These are phyloP conservation scores for Saguinus midas DNA, from an alignment of 2,113 vertebrate species.

Conservation along the genomic window DNA sequence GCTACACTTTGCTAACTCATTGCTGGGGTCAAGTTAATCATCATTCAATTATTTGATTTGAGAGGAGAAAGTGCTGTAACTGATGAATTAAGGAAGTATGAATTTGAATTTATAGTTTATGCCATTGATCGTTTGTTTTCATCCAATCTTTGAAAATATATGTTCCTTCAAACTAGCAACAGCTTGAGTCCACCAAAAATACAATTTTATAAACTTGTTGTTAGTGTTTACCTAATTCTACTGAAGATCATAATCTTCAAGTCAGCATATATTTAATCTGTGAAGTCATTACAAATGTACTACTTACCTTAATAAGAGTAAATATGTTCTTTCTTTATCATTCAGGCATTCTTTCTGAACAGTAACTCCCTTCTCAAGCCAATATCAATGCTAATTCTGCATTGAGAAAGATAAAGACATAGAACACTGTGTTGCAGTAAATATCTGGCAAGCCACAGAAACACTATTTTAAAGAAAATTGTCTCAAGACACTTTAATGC, in stretches of 20 bases:
- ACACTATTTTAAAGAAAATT: constrained; percentile 75
- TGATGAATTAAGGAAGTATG: neutral
- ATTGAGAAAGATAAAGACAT: constrained; percentile 77
- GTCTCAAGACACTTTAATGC: constrained; percentile 70
- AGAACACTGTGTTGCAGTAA: constrained; percentile 64
- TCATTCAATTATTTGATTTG: neutral
- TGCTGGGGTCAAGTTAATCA: neutral
- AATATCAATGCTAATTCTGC: constrained; percentile 70
- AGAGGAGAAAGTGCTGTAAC: neutral
- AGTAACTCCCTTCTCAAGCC: constrained; percentile 66
- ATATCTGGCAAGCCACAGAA: constrained; percentile 58
- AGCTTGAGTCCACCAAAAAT: constrained; percentile 53
- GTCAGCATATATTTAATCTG: constrained; percentile 62
- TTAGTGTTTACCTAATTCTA: constrained; percentile 64
- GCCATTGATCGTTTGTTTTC: constrained; percentile 44
- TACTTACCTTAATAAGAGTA: constrained; percentile 60
- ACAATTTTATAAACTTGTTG: constrained; percentile 47
- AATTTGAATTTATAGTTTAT: constrained; percentile 26
- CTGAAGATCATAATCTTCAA: constrained; percentile 56
- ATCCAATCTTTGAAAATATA: constrained; percentile 38
- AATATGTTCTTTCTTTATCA: constrained; percentile 65
- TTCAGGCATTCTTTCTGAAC: constrained; percentile 37
- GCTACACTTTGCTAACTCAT: neutral
- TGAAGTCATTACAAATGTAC: constrained; percentile 54
- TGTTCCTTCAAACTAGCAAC: constrained; percentile 4